Percentiles rank a stretch among this genome's conserved stretches.
Conservation (phyloP, 2,888 invertebrate genomes). For the Lithophane semibrunnea region DNA sequence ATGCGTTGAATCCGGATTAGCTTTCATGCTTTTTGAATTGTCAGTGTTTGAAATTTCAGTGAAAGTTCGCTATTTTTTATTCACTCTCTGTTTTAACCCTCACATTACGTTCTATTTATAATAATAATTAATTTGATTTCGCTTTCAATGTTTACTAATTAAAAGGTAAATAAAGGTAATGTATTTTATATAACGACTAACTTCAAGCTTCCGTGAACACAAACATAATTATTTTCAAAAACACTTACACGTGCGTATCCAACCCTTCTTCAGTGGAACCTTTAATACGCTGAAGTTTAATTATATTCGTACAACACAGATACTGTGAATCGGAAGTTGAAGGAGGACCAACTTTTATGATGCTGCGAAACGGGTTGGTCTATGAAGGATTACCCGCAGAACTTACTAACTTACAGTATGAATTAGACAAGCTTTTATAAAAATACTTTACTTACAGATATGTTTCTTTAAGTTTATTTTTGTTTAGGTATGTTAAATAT, state of each 20-base stretch:
- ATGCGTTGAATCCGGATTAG: not conserved
- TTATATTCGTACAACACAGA: constrained; percentile 67
- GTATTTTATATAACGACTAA: constrained; percentile 14
- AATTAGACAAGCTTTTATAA: constrained; percentile 15
- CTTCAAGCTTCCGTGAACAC: constrained; percentile 39
- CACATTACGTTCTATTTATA: not conserved
- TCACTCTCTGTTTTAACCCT: not conserved
- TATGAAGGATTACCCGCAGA: constrained; percentile 78
- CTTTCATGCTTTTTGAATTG: not conserved
- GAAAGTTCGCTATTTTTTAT: not conserved
- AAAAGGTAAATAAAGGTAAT: not conserved
- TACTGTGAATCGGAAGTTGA: constrained; percentile 76
- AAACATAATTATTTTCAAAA: constrained; percentile 44
- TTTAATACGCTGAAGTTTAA: constrained; percentile 70
- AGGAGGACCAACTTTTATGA: constrained; percentile 66
- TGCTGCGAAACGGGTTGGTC: constrained; percentile 65
- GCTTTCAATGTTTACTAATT: constrained; percentile 1
- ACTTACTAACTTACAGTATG: constrained; percentile 52
- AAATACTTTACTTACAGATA: not conserved
- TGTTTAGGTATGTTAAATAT: not conserved
- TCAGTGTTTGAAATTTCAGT: not conserved
- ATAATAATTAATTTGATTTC: constrained; percentile 15
- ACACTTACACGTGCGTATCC: constrained; percentile 34
- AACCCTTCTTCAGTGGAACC: constrained; percentile 32
- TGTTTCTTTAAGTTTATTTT: not conserved